These are phyloP conservation scores for Bombus soroeensis DNA, from an alignment of 1,140 invertebrate species.

Conservation along the genomic window DNA sequence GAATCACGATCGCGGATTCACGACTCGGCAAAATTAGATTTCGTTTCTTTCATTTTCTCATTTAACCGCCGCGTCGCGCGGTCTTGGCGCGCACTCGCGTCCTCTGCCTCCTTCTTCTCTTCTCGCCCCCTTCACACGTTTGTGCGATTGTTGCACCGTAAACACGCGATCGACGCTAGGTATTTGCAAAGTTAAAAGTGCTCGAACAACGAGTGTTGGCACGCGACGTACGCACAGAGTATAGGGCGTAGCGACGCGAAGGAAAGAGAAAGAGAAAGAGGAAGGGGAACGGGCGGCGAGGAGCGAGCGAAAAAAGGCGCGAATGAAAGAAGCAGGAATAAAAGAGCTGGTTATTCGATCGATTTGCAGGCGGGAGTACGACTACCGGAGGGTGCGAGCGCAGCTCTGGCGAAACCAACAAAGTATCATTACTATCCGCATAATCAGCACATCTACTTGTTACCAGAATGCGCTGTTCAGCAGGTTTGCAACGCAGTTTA, in stretches of 20 bases:
- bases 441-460: conserved; percentile 94
- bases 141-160: fast-evolving
- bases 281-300: fast-evolving
- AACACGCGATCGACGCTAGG: too few relatives aligned
- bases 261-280: too few relatives aligned
- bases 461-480: conserved; percentile 96
- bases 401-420: conserved; percentile 90
- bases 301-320: not conserved
- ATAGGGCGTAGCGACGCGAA: not conserved
- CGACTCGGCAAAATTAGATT: not conserved
- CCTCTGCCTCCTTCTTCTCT: too few relatives aligned
- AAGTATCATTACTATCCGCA: conserved; percentile 97
- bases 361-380: conserved; percentile 87
- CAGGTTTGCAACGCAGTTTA: conserved; percentile 97
- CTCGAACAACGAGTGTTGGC: not conserved
- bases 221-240: not conserved
- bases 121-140: too few relatives aligned
- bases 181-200: not conserved
- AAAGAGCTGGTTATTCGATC: not conserved
- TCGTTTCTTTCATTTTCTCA: too few relatives aligned
- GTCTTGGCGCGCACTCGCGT: too few relatives aligned
- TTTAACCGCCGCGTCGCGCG: too few relatives aligned
- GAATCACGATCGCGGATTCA: not conserved
- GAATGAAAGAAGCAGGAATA: not conserved
- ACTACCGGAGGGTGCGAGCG: conserved; percentile 87